These are phyloP conservation scores for Carettochelys insculpta DNA, from an alignment of 2,113 vertebrate species.

Conservation along the genomic window DNA sequence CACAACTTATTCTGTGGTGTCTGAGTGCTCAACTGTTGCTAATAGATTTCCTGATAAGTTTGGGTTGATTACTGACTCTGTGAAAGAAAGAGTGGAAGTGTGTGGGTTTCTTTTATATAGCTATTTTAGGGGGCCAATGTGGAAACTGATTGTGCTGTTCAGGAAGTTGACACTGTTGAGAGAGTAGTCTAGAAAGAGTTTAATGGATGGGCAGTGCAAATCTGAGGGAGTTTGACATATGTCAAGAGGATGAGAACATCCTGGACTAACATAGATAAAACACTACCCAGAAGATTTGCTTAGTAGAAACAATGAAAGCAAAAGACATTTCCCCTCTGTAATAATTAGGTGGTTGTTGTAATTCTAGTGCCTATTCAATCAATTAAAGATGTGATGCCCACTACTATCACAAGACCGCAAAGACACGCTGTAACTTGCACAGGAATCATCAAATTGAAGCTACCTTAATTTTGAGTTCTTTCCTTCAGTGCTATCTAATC, in stretches of 20 bases:
- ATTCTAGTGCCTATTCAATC: neutral
- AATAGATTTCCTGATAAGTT: neutral
- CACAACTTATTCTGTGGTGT: neutral
- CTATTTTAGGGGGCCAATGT: neutral
- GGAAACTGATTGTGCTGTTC: neutral
- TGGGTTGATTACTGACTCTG: neutral
- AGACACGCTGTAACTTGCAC: neutral
- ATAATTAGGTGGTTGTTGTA: neutral
- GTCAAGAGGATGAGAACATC: neutral
- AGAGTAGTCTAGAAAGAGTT: neutral
- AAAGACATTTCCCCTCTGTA: neutral
- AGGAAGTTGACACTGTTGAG: neutral
- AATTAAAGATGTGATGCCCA: neutral
- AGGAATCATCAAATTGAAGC: accelerated
- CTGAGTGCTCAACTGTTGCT: neutral
- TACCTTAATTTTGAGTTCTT: neutral
- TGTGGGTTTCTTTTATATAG: neutral
- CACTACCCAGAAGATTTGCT: neutral
- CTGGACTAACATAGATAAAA: neutral
- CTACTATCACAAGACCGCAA: neutral
- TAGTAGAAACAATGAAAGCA: neutral
- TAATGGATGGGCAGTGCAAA: neutral
- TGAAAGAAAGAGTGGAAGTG: neutral
- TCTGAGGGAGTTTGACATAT: neutral
- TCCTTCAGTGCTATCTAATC: neutral